Percentiles rank a stretch among this genome's conserved stretches.
Conservation (phyloP, 2,113 vertebrate genomes). For the Martes martes region DNA sequence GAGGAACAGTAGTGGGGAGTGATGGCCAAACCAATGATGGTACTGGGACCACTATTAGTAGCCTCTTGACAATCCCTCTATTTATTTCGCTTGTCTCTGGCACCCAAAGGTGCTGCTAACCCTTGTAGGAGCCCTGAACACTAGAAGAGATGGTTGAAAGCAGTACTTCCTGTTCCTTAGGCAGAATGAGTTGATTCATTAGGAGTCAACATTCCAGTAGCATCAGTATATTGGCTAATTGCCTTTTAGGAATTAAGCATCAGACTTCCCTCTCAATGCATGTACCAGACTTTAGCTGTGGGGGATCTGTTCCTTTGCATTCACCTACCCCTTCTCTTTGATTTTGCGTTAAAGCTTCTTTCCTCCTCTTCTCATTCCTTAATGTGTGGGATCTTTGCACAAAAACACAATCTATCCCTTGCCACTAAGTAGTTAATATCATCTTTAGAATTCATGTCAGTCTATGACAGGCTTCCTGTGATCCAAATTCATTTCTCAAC, state of each 20-base stretch:
- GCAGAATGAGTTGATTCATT: background rate
- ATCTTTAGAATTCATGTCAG: slow-evolving; percentile 14
- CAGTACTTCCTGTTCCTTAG: background rate
- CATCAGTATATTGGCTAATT: background rate
- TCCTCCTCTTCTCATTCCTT: background rate
- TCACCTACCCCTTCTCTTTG: background rate
- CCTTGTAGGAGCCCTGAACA: background rate
- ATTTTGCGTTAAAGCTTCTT: background rate
- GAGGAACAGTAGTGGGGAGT: background rate
- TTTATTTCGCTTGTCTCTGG: background rate
- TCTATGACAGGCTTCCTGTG: background rate
- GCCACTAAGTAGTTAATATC: background rate
- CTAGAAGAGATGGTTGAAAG: background rate
- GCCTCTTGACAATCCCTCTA: background rate
- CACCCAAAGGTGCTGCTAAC: background rate
- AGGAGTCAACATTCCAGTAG: background rate
- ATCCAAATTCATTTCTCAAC: slow-evolving; percentile 8
- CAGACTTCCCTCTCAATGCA: background rate
- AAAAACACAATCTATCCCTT: background rate
- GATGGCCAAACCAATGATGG: background rate
- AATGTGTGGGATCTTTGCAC: background rate
- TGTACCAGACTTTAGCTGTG: background rate
- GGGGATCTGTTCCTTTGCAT: background rate
- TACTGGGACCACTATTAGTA: background rate
- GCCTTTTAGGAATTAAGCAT: slow-evolving; percentile 23